Base-by-base conservation (phyloP, 1,140 invertebrate genomes). In the Pteromalus puparum region DNA sequence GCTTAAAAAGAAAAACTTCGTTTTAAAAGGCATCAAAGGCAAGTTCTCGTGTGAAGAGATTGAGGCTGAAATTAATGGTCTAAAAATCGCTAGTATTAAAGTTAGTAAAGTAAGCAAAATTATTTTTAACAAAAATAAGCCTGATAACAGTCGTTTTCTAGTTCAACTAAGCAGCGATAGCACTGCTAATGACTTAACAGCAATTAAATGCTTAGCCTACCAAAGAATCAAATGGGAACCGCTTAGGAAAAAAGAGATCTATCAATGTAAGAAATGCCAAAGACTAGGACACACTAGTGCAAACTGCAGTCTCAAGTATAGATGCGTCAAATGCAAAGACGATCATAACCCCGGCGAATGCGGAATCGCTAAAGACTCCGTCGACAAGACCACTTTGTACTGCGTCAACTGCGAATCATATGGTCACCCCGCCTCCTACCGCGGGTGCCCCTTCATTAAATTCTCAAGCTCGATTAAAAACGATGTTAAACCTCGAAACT, bases 371-470 rank as follows among this genome's bases (percentile, higher is more conserved):
- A 73, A 53, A 34, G 48, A 82, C 0, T 21, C 10, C 1, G 15
- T 28, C 7, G 53, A 72, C 18, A 80, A 46, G 70, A 53, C 42
- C 28, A 68, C 30, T 38, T 28, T 86, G 0, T 84, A 65, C 61
- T 87, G 86, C 48, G 75, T 78, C 5, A 86, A 86, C 42, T 88
- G 87, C 42, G 34, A 82, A 18, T 4, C 84, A 48, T 70, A 83
- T 1, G 87, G 86, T 1, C 87, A 90, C 38, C 88, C 88, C 7
- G 89, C 87, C 0, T 86, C 75, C 2, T 90, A 88, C 42, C 83
- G 81, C 42, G 87, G 87, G 7, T 90, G 87, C 38, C 83, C 82
- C 1, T 85, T 73, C 26, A 61, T 77, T 0, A 84, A 85, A 77
- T 78, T 83, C 30, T 38, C 38, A 0, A 38, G 28, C 10, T 68